Evolutionary conservation across 2,888 invertebrate species (phyloP).

Genomic region (Bimastos eiseni): DNA sequence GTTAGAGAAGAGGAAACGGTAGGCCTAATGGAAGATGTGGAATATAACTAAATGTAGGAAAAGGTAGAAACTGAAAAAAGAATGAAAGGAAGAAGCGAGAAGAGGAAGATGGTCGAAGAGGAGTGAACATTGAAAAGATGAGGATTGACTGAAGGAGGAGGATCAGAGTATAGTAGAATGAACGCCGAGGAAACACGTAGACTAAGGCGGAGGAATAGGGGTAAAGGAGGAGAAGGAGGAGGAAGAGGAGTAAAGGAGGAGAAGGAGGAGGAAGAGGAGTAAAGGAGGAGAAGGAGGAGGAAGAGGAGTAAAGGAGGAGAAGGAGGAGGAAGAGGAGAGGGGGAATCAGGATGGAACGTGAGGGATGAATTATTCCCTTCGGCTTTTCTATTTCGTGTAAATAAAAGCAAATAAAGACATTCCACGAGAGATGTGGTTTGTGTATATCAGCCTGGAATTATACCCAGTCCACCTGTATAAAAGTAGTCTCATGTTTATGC

Average conservation of each 20-base stretch:
- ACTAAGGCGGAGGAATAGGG: background rate
- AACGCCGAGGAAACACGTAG: background rate
- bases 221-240: background rate
- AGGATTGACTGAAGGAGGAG: background rate
- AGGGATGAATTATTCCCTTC: slow-evolving; percentile 1
- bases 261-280: background rate
- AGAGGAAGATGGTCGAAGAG: no score
- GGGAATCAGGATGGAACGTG: background rate
- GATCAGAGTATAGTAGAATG: background rate
- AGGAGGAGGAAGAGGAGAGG: background rate
- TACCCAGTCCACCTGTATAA: background rate
- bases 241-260: background rate
- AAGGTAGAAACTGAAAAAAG: no score
- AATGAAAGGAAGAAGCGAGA: no score
- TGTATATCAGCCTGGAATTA: background rate
- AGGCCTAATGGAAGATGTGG: no score
- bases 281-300: background rate
- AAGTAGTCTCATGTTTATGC: background rate
- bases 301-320: background rate
- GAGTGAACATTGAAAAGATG: no score
- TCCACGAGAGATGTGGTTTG: background rate
- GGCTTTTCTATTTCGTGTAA: background rate
- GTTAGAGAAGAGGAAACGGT: no score
- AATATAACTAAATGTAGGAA: no score
- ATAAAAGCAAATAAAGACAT: slow-evolving; percentile 6